Base-by-base conservation (phyloP, 2,113 vertebrate genomes). In the Gasterosteus aculeatus region DNA sequence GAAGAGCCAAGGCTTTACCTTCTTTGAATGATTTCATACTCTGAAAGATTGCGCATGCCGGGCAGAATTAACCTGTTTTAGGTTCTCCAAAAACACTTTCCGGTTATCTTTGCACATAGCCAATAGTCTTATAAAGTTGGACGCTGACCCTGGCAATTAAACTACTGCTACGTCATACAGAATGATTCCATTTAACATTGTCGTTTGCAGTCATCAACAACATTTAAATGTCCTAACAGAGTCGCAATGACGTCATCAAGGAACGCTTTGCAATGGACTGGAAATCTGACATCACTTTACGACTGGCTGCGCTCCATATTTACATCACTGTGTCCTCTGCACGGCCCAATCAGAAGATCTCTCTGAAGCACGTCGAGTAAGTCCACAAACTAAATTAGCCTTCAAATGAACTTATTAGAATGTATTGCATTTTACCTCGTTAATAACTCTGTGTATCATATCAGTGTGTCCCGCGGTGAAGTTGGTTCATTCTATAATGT, bases 341-440 rank as follows among this genome's bases (percentile, higher is more conserved):
- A n/a, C 95, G 93, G 79, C 97, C 97, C 64, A 97, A 95, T 94
- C 97, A 99, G 94, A 99, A 98, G 94, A 96, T 99, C 75, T 98
- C 97, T 7, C 97, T 99, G 78, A 98, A 98, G 91, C 97, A 97
- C 0, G 97, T 99, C 35, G 98, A 99, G 97, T 99, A 94, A 97
- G 97, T 96, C 47, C 9, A 61, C 67, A 78, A 77, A 72, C 38
- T 22, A 51, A 79, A 56, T 75, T 47, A 72, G 16, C 42, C 26
- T 64, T 75, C 19, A 58, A 49, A 72, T 54, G 8, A 75, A 56
- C 7, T 42, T 33, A 22, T 61, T 8, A 63, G 10, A 59, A 80
- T 74, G 47, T 12, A 58, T 69, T 54, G 54, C 53, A 73, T 80
- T 60, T 54, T 26, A 71, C 31, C 57, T 69, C 47, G 78, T 90